Conservation (phyloP, 2,797 vertebrate species). For the Borostomias antarcticus region DNA sequence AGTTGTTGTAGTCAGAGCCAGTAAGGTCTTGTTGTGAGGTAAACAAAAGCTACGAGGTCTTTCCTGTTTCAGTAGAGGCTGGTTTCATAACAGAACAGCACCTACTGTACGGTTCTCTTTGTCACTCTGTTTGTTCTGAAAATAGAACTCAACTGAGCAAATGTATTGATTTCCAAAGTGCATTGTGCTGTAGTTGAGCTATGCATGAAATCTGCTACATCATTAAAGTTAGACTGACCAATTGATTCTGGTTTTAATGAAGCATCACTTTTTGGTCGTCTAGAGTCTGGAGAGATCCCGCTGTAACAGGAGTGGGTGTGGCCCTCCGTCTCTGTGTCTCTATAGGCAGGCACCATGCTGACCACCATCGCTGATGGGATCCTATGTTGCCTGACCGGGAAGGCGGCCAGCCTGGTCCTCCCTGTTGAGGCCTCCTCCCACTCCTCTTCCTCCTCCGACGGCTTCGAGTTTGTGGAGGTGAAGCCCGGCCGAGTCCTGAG, state of each 20-base stretch:
- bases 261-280: no score
- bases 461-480: slow-evolving; percentile 94
- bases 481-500: slow-evolving; percentile 91
- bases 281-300: no score
- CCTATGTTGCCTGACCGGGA: slow-evolving; percentile 92
- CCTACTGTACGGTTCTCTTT: background rate
- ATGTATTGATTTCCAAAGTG: no score
- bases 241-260: no score
- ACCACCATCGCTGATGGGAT: slow-evolving; percentile 91
- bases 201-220: no score
- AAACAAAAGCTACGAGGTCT: background rate
- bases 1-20: background rate
- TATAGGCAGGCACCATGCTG: slow-evolving; percentile 80
- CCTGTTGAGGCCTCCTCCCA: slow-evolving; percentile 87
- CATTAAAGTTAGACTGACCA: no score
- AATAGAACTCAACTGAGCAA: no score
- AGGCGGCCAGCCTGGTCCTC: slow-evolving; percentile 84
- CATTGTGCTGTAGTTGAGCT: no score
- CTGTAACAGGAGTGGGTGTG: no score
- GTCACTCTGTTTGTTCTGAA: no score
- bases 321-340: slow-evolving; percentile 4
- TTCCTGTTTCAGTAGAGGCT: no score
- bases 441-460: slow-evolving; percentile 82
- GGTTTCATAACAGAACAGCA: background rate
- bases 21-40: background rate